Conservation (phyloP, 2,888 invertebrate genomes). For the Anthophora plumipes region DNA sequence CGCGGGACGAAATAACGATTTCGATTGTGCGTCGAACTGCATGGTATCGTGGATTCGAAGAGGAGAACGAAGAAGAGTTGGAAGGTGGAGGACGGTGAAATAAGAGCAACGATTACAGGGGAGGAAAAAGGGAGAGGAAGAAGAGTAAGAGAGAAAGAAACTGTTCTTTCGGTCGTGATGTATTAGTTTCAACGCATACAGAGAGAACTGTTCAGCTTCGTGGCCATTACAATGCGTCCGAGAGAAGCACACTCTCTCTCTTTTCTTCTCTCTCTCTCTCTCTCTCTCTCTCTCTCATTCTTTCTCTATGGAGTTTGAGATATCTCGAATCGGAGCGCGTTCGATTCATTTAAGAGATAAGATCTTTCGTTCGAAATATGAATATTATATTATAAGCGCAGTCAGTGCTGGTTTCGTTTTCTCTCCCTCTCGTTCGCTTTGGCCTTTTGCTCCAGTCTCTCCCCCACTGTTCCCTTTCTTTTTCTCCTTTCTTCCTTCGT, state of each 20-base stretch:
- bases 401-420: conserved; percentile 67
- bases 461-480: conserved; percentile 41
- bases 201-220: conserved; percentile 55
- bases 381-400: conserved; percentile 84
- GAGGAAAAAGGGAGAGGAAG: conserved; percentile 37
- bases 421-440: conserved; percentile 47
- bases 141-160: conserved; percentile 39
- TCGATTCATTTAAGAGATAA: conserved; percentile 85
- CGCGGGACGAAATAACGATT: conserved; percentile 34
- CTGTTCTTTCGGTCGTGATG: conserved; percentile 68
- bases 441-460: conserved; percentile 43
- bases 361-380: conserved; percentile 84
- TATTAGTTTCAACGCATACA: conserved; percentile 77
- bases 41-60: conserved; percentile 31
- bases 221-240: conserved; percentile 78
- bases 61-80: neutral
- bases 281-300: too few relatives aligned
- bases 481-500: conserved; percentile 33
- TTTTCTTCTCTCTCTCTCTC: conserved; percentile 61
- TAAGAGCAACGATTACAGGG: conserved; percentile 62
- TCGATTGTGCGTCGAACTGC: conserved; percentile 23
- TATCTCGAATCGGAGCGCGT: conserved; percentile 84
- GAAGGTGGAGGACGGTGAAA: conserved; percentile 50
- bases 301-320: conserved; percentile 75
- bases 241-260: conserved; percentile 63